Evolutionary conservation across 1,140 invertebrate genomes (phyloP).

Genomic region (Oreohelix idahoensis): DNA sequence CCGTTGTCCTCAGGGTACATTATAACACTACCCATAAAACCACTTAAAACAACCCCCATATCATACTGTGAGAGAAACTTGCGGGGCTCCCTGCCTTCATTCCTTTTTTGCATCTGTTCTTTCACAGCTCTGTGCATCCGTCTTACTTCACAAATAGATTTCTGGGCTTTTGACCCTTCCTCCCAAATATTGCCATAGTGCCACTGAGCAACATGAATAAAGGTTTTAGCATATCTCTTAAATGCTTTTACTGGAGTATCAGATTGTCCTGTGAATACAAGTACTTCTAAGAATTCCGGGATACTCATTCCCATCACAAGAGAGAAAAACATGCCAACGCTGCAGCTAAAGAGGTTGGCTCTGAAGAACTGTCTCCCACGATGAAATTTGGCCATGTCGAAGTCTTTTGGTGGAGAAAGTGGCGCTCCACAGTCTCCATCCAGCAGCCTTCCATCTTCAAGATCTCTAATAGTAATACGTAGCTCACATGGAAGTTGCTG

Average conservation of each 20-base stretch:
- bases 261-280: constrained; percentile 74
- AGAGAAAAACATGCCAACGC: constrained; percentile 47
- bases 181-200: constrained; percentile 69
- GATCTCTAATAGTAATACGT: constrained; percentile 4
- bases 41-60: constrained; percentile 81
- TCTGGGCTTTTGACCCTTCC: constrained; percentile 44
- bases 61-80: constrained; percentile 81
- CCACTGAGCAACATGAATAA: constrained; percentile 83
- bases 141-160: constrained; percentile 67
- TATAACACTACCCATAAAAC: constrained; percentile 85
- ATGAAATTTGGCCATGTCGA: constrained; percentile 48
- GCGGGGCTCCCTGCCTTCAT: constrained; percentile 63
- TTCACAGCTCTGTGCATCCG: constrained; percentile 72
- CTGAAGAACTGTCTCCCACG: constrained; percentile 43
- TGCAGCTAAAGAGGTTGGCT: constrained; percentile 39
- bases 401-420: constrained; percentile 32
- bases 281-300: constrained; percentile 53
- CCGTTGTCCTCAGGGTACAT: constrained; percentile 80
- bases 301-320: constrained; percentile 43
- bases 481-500: not conserved
- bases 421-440: constrained; percentile 11
- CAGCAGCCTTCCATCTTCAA: not conserved
- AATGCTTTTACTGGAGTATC: constrained; percentile 78
- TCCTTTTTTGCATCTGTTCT: constrained; percentile 57
- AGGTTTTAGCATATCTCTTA: constrained; percentile 82